These are phyloP conservation scores for Mactromeris polynyma DNA, from an alignment of 2,888 invertebrate genomes.

Conservation along the genomic window DNA sequence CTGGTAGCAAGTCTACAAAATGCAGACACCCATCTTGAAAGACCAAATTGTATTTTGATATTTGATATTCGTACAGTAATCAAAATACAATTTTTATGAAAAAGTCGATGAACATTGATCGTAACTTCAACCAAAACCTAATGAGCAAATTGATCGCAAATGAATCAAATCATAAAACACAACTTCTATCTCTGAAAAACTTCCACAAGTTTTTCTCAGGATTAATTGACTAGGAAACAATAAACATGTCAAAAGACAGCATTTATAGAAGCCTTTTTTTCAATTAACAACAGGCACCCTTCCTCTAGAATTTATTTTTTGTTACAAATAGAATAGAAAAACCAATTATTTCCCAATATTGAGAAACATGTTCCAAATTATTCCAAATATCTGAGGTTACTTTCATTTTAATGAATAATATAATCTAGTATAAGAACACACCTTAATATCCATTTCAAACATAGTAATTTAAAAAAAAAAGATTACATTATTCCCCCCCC, in stretches of 20 bases:
- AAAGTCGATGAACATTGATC: neutral
- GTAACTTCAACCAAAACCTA: neutral
- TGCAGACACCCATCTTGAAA: too few relatives aligned
- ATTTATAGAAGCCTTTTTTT: neutral
- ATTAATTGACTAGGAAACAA: neutral
- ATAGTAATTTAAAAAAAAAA: too few relatives aligned
- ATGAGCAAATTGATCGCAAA: neutral
- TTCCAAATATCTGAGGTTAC: too few relatives aligned
- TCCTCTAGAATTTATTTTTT: conserved; percentile 7
- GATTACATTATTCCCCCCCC: too few relatives aligned
- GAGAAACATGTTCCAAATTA: too few relatives aligned
- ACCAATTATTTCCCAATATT: neutral
- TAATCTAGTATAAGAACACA: too few relatives aligned
- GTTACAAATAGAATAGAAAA: neutral
- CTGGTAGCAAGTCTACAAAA: too few relatives aligned
- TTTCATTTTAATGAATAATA: too few relatives aligned
- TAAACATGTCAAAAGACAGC: neutral
- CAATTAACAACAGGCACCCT: neutral
- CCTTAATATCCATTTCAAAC: too few relatives aligned
- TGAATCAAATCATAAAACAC: neutral
- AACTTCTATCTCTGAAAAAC: neutral
- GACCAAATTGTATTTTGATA: too few relatives aligned
- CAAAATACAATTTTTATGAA: neutral
- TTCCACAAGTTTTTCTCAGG: neutral
- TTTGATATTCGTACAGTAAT: neutral